Percentiles rank a stretch among this genome's conserved stretches.
Evolutionary conservation across 2,113 vertebrate species (phyloP).

Genomic region (Deroptyus accipitrinus): DNA sequence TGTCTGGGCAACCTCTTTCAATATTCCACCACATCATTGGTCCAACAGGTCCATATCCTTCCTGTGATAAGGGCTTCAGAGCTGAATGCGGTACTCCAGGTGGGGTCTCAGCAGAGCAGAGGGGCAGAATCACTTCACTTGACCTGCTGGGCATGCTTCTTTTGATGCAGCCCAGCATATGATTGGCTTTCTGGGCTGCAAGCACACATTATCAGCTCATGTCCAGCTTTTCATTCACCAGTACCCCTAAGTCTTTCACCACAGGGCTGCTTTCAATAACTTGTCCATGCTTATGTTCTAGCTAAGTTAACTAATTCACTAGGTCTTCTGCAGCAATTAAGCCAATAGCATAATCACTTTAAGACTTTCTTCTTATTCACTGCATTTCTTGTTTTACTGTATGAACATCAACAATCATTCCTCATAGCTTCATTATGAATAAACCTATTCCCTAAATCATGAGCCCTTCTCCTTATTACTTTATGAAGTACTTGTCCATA

Average conservation of each 20-base stretch:
- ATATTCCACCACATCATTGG: not conserved
- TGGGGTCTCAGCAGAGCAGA: not conserved
- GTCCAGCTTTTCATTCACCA: not conserved
- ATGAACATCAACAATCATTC: not conserved
- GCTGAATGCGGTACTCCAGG: fast-evolving
- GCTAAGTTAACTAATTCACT: not conserved
- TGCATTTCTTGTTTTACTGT: not conserved
- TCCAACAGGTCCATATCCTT: not conserved
- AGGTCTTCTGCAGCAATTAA: not conserved
- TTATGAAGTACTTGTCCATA: not conserved
- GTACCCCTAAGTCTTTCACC: not conserved
- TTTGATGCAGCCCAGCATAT: not conserved
- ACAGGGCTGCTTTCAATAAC: not conserved
- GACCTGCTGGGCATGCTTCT: fast-evolving
- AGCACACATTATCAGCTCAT: fast-evolving
- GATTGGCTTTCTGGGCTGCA: fast-evolving
- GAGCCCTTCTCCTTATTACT: not conserved
- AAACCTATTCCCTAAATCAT: not conserved
- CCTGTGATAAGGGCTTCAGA: not conserved
- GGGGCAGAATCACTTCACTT: not conserved
- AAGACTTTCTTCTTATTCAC: not conserved
- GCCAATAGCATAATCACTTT: not conserved
- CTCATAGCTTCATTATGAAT: not conserved
- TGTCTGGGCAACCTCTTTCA: not conserved
- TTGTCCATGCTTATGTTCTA: not conserved